These are phyloP conservation scores for Aphodius sticticus DNA, from an alignment of 2,888 invertebrate species.

Conservation along the genomic window DNA sequence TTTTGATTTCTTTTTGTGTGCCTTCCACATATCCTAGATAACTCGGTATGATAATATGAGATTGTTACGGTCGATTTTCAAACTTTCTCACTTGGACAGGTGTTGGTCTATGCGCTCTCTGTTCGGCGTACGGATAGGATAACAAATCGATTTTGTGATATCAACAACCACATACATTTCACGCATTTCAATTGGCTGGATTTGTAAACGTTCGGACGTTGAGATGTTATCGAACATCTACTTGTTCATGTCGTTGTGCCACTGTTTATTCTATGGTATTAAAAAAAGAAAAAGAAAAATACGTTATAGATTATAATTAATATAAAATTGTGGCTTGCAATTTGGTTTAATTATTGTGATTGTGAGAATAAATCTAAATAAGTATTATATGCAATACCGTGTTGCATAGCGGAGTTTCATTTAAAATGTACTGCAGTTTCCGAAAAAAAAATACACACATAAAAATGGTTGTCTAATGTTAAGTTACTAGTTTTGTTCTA, in stretches of 20 bases:
- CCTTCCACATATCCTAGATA: conserved; percentile 4
- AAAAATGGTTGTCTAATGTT: too few relatives aligned
- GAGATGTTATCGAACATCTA: neutral
- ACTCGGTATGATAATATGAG: neutral
- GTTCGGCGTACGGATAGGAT: neutral
- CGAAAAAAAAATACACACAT: too few relatives aligned
- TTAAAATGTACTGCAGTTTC: too few relatives aligned
- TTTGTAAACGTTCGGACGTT: neutral
- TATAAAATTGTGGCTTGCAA: too few relatives aligned
- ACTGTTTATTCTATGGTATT: neutral
- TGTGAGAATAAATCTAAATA: too few relatives aligned
- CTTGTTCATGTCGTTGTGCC: neutral
- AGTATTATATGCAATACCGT: too few relatives aligned
- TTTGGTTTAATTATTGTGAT: too few relatives aligned
- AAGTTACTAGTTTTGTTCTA: too few relatives aligned
- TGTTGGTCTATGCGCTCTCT: neutral
- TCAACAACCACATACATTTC: neutral
- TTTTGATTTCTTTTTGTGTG: neutral
- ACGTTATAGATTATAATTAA: too few relatives aligned
- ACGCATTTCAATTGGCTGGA: neutral
- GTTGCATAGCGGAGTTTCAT: too few relatives aligned
- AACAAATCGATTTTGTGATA: conserved; percentile 4
- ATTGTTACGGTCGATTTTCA: neutral
- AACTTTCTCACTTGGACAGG: conserved; percentile 4
- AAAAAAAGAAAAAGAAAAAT: neutral